A percentile compares a stretch with the other conserved stretches of the same genome.
These are phyloP conservation scores for Colletes gigas DNA, from an alignment of 1,140 invertebrate species.

Conservation along the genomic window DNA sequence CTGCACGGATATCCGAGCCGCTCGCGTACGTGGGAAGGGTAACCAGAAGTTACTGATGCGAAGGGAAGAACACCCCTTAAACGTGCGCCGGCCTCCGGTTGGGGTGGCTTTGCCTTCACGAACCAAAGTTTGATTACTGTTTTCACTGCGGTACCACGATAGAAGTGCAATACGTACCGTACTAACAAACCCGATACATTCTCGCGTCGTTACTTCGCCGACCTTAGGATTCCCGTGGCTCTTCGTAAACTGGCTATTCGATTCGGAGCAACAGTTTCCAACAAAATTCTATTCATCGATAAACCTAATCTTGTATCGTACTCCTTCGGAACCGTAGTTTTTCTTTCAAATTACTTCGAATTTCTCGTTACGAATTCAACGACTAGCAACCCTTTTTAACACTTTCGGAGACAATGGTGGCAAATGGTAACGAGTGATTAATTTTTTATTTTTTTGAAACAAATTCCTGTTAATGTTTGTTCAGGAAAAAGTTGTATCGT, in stretches of 20 bases:
- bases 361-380: too few species aligned
- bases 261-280: background rate
- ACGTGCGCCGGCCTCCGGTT: slow-evolving; percentile 20
- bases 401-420: too few species aligned
- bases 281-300: too few species aligned
- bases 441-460: too few species aligned
- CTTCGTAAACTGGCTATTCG: background rate
- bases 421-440: too few species aligned
- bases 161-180: slow-evolving; percentile 32
- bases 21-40: slow-evolving; percentile 4
- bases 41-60: slow-evolving; percentile 54
- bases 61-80: slow-evolving; percentile 48
- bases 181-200: slow-evolving; percentile 37
- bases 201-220: slow-evolving; percentile 22
- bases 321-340: too few species aligned
- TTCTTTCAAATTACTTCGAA: too few species aligned
- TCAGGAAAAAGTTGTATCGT: too few species aligned
- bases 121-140: slow-evolving; percentile 64
- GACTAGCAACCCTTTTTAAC: too few species aligned
- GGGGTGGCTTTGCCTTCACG: slow-evolving; percentile 40
- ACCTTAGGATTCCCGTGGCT: slow-evolving; percentile 17
- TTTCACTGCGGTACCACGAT: slow-evolving; percentile 47
- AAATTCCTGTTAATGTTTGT: too few species aligned
- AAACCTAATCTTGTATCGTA: too few species aligned
- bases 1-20: slow-evolving; percentile 25